Percentiles rank a stretch among this genome's conserved stretches.
Conservation (phyloP, 2,888 invertebrate species). For the Drosophila ezoana region DNA sequence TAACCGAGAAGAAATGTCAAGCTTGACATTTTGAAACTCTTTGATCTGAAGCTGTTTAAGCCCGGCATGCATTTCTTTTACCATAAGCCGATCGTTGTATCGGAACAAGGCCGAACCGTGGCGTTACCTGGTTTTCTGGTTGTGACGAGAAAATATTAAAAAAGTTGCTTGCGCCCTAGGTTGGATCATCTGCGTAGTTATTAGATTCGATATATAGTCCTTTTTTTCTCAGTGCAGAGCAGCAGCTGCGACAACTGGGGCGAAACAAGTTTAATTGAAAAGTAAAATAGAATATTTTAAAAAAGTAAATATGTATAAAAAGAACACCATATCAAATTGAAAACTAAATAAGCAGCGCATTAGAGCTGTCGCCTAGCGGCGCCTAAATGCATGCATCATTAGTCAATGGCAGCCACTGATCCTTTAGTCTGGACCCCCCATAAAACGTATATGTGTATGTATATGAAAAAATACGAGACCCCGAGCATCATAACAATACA, state of each 20-base stretch:
- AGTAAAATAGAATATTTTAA: slow-evolving; percentile 21
- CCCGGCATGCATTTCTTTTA: no score
- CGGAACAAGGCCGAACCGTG: no score
- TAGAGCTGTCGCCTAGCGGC: slow-evolving; percentile 21
- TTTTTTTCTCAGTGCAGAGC: slow-evolving; percentile 28
- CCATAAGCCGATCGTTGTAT: no score
- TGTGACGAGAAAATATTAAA: no score
- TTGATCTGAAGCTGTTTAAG: no score
- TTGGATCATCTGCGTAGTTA: no score
- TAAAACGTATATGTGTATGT: neutral
- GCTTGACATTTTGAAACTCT: no score
- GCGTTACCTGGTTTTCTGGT: no score
- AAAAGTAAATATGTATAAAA: neutral
- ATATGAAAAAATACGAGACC: neutral
- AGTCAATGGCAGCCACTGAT: slow-evolving; percentile 35
- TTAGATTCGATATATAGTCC: no score
- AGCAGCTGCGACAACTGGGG: slow-evolving; percentile 21
- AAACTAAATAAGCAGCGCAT: slow-evolving; percentile 21
- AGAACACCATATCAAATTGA: slow-evolving; percentile 10
- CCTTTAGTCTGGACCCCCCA: neutral
- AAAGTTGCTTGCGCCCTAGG: no score
- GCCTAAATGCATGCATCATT: slow-evolving; percentile 38
- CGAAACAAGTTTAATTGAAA: slow-evolving; percentile 48
- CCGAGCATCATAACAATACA: slow-evolving; percentile 57
- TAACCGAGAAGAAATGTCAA: neutral